phyloP scores from a whole-genome alignment of 2,888 invertebrate species.

The Drosophila conformis region DNA sequence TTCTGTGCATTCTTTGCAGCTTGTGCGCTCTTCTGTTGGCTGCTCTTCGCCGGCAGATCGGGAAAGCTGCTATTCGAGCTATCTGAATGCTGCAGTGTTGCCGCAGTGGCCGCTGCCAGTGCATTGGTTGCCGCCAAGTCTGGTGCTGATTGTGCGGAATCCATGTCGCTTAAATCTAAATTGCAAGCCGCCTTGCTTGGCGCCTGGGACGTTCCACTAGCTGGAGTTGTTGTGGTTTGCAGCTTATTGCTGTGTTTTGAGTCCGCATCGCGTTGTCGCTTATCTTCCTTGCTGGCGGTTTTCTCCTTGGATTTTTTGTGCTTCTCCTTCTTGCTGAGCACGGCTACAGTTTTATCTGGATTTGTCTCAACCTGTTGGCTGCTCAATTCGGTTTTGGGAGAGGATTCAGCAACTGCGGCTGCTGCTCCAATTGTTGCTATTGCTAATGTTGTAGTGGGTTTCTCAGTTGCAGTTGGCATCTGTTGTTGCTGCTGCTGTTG shows the following conservation, averaged over 20 bases:
- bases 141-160: constrained; percentile 78
- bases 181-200: constrained; percentile 59
- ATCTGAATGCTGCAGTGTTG: constrained; percentile 79
- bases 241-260: constrained; percentile 47
- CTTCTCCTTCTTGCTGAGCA: constrained; percentile 66
- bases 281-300: constrained; percentile 72
- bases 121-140: constrained; percentile 71
- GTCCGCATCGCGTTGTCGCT: constrained; percentile 61
- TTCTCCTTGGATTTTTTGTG: constrained; percentile 80
- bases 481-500: constrained; percentile 35
- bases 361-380: constrained; percentile 26
- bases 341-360: constrained; percentile 42
- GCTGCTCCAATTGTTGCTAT: constrained; percentile 31
- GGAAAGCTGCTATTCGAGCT: constrained; percentile 84
- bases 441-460: constrained; percentile 17
- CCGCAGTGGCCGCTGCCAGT: constrained; percentile 59
- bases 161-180: constrained; percentile 81
- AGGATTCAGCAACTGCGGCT: constrained; percentile 43
- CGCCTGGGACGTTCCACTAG: constrained; percentile 29
- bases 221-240: constrained; percentile 1
- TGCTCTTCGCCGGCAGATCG: constrained; percentile 77
- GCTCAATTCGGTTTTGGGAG: constrained; percentile 49
- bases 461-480: constrained; percentile 22
- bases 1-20: constrained; percentile 38
- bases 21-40: constrained; percentile 45